Base-by-base conservation (phyloP, 2,113 vertebrate genomes). In the Atractosteus spatula region DNA sequence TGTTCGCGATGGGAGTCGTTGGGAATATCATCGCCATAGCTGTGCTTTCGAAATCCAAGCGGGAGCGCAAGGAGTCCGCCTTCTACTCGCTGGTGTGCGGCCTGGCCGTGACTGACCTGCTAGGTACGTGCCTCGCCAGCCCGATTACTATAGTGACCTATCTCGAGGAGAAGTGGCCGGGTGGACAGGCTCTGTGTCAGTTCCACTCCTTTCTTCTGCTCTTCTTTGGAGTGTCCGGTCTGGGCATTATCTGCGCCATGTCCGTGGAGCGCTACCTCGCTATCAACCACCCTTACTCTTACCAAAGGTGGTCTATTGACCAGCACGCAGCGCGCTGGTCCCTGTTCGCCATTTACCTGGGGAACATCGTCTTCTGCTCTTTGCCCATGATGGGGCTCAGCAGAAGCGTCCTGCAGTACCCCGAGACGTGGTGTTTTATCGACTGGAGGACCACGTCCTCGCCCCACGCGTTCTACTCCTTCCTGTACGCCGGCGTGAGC, bases 161-260 rank as follows among this genome's bases (percentile, higher is more conserved):
- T 44, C 12, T 74, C 8, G 47, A 69, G 29, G 2, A 59, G 10
- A 4, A 16, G 14, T 84, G 1, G 70, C 70, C 78, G 55, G 0
- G 0, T 1, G 67, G 12, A 3, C 3, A 41, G 8, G 62, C 59
- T 4, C 66, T 85, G 3, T 90, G 89, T 70, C 77, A 85, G 55
- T 88, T 89, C 14, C 68, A 85, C 3, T 85, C 88, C 2, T 90
- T 89, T 13, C 3, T 90, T 88, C 75, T 90, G 83, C 66, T 88
- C 4, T 69, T 74, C 47, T 74, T 74, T 7, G 72, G 72, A 44
- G 66, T 69, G 17, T 29, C 72, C 3, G 64, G 66, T 17, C 45
- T 72, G 57, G 61, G 43, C 42, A 47, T 64, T 12, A 68, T 74
- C 47, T 74, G 72, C 66, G 45, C 66, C 6, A 69, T 74, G 66